A percentile compares a stretch with the other conserved stretches of the same genome.
phyloP scores from a whole-genome alignment of 53 echinoderm and acorn worm genomes.

The Arbacia lixula region DNA sequence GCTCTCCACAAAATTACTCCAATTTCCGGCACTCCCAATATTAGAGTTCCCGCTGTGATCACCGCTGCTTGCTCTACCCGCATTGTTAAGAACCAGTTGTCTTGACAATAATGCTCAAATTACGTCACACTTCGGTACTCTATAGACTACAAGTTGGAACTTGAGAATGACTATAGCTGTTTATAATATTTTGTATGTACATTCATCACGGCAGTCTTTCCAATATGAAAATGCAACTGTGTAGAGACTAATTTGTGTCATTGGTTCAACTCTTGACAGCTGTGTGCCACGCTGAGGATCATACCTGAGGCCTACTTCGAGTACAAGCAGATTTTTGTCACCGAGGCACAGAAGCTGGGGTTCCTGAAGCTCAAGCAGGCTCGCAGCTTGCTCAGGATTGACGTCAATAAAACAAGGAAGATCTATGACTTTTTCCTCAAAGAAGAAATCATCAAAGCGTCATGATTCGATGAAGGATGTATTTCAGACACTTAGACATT shows the following conservation, averaged over 20 bases:
- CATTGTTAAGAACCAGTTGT: no score
- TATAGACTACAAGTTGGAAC: no score
- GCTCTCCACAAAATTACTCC: no score
- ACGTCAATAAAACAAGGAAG: conserved; percentile 94
- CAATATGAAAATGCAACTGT: neutral
- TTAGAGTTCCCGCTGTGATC: no score
- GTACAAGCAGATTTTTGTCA: conserved; percentile 83
- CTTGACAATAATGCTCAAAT: no score
- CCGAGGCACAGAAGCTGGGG: conserved; percentile 78
- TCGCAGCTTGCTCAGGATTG: conserved; percentile 86
- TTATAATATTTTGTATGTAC: no score
- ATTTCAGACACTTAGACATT: neutral
- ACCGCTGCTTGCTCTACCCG: no score
- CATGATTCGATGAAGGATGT: conserved; percentile 17
- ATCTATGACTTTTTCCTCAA: conserved; percentile 92
- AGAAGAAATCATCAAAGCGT: conserved; percentile 81
- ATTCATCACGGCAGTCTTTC: no score
- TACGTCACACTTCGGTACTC: no score
- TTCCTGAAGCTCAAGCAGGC: conserved; percentile 92
- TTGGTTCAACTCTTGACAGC: conserved; percentile 36
- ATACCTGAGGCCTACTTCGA: conserved; percentile 99
- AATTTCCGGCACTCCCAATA: no score
- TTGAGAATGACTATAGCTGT: no score
- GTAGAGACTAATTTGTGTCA: neutral
- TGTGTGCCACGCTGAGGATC: conserved; percentile 91